These are phyloP conservation scores for Lepidurus packardi DNA, from an alignment of 1,140 invertebrate species.

Conservation along the genomic window DNA sequence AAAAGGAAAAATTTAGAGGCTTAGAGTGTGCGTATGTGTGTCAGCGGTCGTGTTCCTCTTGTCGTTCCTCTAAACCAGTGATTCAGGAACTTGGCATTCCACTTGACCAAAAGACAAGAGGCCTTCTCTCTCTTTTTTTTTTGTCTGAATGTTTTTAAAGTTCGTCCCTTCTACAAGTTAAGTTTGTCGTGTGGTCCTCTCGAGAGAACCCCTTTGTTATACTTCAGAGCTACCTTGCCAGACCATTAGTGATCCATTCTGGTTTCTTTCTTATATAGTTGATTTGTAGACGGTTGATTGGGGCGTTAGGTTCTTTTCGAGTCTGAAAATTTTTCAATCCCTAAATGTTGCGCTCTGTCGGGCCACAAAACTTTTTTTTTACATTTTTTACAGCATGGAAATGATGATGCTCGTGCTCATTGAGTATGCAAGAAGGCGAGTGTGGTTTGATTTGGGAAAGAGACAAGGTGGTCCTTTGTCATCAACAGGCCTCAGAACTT, in stretches of 20 bases:
- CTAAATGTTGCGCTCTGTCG: background rate
- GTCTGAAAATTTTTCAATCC: background rate
- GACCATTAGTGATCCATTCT: conserved; percentile 21
- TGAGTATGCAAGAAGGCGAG: background rate
- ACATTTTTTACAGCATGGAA: no score
- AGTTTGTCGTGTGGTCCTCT: background rate
- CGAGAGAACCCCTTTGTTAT: background rate
- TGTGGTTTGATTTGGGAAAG: background rate
- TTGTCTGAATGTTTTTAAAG: background rate
- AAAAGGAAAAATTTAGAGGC: background rate
- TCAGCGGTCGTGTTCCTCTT: conserved; percentile 20
- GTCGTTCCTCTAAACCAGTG: conserved; percentile 3
- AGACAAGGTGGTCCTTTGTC: conserved; percentile 21
- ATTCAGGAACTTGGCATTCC: conserved; percentile 18
- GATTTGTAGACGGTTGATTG: background rate
- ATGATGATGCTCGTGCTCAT: background rate
- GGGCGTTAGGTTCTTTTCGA: background rate
- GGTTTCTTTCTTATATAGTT: background rate
- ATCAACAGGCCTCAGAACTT: background rate
- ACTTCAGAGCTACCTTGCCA: background rate
- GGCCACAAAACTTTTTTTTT: no score
- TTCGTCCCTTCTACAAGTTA: background rate
- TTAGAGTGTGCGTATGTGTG: conserved; percentile 13
- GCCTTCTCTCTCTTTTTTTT: background rate
- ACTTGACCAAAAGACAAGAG: background rate